A percentile compares a stretch with the other conserved stretches of the same genome.
phyloP scores from a whole-genome alignment of 2,888 invertebrate species.

The Orthosia gothica region DNA sequence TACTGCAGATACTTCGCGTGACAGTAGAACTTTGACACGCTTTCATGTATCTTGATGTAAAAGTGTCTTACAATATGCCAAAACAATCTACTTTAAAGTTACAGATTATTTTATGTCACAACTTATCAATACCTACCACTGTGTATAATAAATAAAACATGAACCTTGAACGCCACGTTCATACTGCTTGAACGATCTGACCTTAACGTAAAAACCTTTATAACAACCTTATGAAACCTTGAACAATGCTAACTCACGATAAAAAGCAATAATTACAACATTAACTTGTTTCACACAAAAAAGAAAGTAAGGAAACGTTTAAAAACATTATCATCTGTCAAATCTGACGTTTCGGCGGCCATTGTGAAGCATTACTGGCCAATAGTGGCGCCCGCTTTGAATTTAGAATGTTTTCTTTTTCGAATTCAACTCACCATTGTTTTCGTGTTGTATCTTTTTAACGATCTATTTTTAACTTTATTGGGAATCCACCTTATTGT shows the following conservation, averaged over 20 bases:
- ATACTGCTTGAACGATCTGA: constrained; percentile 19
- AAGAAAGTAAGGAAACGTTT: constrained; percentile 66
- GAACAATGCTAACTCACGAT: constrained; percentile 44
- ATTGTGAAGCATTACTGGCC: constrained; percentile 80
- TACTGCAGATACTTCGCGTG: too few relatives aligned
- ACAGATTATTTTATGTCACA: constrained; percentile 16
- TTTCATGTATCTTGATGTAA: not conserved
- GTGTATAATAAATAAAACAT: constrained; percentile 19
- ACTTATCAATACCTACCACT: constrained; percentile 2
- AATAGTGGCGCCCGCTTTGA: constrained; percentile 83
- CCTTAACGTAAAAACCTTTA: constrained; percentile 45
- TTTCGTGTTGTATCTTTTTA: constrained; percentile 71
- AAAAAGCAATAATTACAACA: constrained; percentile 63
- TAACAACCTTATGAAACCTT: constrained; percentile 36
- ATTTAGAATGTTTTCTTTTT: constrained; percentile 84
- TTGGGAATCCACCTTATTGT: constrained; percentile 3
- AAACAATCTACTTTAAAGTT: constrained; percentile 5
- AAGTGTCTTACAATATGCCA: not conserved
- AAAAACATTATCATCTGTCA: constrained; percentile 82
- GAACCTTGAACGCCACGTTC: constrained; percentile 5
- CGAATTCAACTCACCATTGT: constrained; percentile 78
- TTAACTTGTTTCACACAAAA: constrained; percentile 68
- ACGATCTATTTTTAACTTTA: constrained; percentile 57
- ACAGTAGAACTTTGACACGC: not conserved
- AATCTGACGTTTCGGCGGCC: constrained; percentile 86